These are phyloP conservation scores for Poecile atricapillus DNA, from an alignment of 2,113 vertebrate species.

Conservation along the genomic window DNA sequence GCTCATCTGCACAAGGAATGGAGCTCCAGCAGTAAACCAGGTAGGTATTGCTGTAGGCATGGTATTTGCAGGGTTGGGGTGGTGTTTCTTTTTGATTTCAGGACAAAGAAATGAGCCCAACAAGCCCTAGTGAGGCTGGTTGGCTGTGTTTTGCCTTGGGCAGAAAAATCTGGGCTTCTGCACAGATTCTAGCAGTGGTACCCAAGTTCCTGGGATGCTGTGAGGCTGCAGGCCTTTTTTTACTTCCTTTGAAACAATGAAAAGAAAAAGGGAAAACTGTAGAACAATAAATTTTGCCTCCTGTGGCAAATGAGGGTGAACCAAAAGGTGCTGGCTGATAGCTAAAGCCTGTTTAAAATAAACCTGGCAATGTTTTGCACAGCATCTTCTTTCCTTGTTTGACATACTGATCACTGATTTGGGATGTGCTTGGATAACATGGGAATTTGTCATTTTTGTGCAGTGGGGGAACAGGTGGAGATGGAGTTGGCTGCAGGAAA, in stretches of 20 bases:
- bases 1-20: fast-evolving
- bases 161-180: not conserved
- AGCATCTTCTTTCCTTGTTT: not conserved
- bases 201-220: not conserved
- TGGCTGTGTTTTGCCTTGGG: not conserved
- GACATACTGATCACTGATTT: not conserved
- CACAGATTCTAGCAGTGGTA: not conserved
- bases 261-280: not conserved
- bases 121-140: not conserved
- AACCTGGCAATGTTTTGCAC: not conserved
- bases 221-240: not conserved
- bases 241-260: not conserved
- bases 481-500: not conserved
- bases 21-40: not conserved
- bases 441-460: not conserved
- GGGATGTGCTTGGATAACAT: not conserved
- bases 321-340: not conserved
- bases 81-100: not conserved
- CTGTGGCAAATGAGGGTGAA: not conserved
- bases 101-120: not conserved
- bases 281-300: not conserved
- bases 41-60: not conserved
- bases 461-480: fast-evolving
- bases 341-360: not conserved
- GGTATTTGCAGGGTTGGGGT: not conserved